Percentiles rank a stretch among this genome's conserved stretches.
phyloP scores from a whole-genome alignment of 64 coral and sea anemone genomes.

The Cladopsammia gracilis region DNA sequence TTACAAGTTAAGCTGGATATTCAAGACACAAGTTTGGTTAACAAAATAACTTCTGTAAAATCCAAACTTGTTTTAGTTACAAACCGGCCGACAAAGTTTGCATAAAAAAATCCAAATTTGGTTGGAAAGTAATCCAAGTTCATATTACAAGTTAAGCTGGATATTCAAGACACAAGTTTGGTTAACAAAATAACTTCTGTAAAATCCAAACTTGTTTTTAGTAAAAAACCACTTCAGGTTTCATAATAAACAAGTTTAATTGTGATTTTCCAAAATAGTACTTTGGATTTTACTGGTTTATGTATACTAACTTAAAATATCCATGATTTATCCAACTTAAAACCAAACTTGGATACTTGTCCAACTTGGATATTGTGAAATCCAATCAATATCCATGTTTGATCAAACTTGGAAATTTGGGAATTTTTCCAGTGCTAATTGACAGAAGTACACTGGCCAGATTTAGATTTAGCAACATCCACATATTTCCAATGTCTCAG shows the following conservation, averaged over 20 bases:
- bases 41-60: slow-evolving; percentile 19
- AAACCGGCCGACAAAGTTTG: slow-evolving; percentile 20
- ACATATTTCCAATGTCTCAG: no score
- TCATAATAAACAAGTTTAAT: slow-evolving; percentile 74
- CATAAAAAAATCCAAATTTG: slow-evolving; percentile 43
- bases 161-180: slow-evolving; percentile 46
- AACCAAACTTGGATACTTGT: slow-evolving; percentile 65
- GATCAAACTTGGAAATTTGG: slow-evolving; percentile 76
- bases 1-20: slow-evolving; percentile 46
- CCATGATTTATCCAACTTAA: slow-evolving; percentile 64
- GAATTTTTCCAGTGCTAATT: slow-evolving; percentile 67
- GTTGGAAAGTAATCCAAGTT: slow-evolving; percentile 44
- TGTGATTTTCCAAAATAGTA: slow-evolving; percentile 71
- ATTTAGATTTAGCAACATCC: no score
- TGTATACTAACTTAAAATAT: slow-evolving; percentile 58
- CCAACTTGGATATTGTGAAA: slow-evolving; percentile 75
- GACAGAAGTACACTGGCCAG: no score
- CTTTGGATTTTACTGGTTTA: slow-evolving; percentile 67
- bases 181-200: slow-evolving; percentile 22
- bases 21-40: slow-evolving; percentile 48
- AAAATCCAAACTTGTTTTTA: slow-evolving; percentile 70
- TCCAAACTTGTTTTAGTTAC: slow-evolving; percentile 58
- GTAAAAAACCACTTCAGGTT: slow-evolving; percentile 55
- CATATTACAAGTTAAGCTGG: slow-evolving; percentile 43
- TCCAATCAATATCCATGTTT: slow-evolving; percentile 71